phyloP scores from a whole-genome alignment of 2,888 invertebrate genomes.

The Cynaeus angustus region DNA sequence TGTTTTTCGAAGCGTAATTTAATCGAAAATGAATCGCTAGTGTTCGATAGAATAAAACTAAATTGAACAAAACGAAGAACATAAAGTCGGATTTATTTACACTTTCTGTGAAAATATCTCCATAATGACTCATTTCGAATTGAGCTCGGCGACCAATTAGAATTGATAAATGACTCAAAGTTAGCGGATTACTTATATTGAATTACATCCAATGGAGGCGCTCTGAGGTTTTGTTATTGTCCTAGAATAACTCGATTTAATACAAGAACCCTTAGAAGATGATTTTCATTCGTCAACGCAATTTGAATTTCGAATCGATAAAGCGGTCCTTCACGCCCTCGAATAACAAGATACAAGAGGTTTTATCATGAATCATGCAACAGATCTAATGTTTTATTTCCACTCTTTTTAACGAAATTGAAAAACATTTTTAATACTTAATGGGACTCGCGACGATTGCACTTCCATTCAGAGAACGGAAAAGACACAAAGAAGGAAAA shows the following conservation, averaged over 20 bases:
- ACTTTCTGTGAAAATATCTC: neutral
- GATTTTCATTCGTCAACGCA: conserved; percentile 21
- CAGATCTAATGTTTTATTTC: conserved; percentile 31
- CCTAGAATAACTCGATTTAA: conserved; percentile 28
- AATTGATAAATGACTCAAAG: conserved; percentile 40
- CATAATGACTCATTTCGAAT: conserved; percentile 17
- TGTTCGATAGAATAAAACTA: too few species aligned
- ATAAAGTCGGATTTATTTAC: conserved; percentile 8
- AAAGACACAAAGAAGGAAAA: too few species aligned
- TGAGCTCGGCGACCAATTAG: conserved; percentile 31
- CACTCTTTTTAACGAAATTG: conserved; percentile 38
- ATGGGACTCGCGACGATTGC: too few species aligned
- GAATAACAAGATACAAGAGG: conserved; percentile 14
- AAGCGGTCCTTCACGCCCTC: neutral
- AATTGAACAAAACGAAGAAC: too few species aligned
- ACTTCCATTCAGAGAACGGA: too few species aligned
- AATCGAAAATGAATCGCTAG: too few species aligned
- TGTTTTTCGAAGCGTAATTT: too few species aligned
- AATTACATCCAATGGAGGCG: conserved; percentile 26
- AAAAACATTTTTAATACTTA: conserved; percentile 47
- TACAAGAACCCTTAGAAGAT: conserved; percentile 11
- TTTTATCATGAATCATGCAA: conserved; percentile 28
- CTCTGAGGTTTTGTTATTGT: conserved; percentile 32
- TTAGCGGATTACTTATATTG: conserved; percentile 45
- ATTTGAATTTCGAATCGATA: conserved; percentile 21